Evolutionary conservation across 2,113 vertebrate species (phyloP).

Genomic region (Dromas ardeola): DNA sequence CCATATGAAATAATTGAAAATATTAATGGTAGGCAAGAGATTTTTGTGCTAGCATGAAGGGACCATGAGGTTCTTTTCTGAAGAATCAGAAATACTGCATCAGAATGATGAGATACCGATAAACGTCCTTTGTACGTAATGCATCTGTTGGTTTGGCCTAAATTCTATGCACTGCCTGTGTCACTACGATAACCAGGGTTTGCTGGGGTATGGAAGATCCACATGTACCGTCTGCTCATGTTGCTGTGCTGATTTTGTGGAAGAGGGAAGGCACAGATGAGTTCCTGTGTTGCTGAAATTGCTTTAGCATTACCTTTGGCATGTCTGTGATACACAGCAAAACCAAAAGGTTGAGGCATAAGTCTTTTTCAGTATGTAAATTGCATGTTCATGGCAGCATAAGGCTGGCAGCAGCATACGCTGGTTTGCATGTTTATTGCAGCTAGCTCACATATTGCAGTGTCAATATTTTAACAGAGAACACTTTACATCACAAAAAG

Average conservation of each 20-base stretch:
- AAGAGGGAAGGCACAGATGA: not conserved
- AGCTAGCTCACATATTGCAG: not conserved
- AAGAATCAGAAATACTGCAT: not conserved
- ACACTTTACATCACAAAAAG: not conserved
- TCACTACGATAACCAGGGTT: not conserved
- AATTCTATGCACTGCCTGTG: not conserved
- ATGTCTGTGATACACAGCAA: not conserved
- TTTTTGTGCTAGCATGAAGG: not conserved
- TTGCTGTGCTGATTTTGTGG: not conserved
- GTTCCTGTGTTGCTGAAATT: not conserved
- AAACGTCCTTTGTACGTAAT: not conserved
- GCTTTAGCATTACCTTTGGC: not conserved
- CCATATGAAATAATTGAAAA: not conserved
- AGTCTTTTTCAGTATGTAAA: not conserved
- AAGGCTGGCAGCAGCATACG: not conserved
- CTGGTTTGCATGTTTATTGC: not conserved
- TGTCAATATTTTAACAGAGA: not conserved
- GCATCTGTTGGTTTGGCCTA: not conserved
- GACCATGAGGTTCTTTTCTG: not conserved
- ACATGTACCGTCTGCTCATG: not conserved
- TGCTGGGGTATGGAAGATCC: not conserved
- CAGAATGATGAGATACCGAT: not conserved
- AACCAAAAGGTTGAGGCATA: not conserved
- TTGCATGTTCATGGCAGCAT: rapidly evolving
- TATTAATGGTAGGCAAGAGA: not conserved